Base-by-base conservation (phyloP, 2,888 invertebrate genomes). In the Magallana nippona region DNA sequence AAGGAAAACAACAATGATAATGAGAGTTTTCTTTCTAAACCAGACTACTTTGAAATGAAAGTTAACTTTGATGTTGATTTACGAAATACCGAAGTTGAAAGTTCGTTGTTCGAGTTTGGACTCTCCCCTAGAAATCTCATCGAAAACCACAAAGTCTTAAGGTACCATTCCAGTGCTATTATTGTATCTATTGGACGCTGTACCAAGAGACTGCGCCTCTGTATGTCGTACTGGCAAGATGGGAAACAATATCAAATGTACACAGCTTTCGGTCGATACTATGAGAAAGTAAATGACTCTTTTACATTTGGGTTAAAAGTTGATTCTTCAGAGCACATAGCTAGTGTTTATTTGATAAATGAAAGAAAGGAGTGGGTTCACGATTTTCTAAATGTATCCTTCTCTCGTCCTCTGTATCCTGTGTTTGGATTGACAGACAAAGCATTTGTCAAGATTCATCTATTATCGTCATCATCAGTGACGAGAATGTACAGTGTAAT, bases 401-500 rank as follows among this genome's bases (percentile, higher is more conserved):
- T 79, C 19, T 1, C 56, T n/a, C 55, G 19, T 15, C 79, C 79
- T 13, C 55, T 79, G 13, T 79, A 55, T 55, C 79, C 79, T 2
- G 55, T 79, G 22, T 44, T 79, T 55, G 79, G 79, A 79, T 3
- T 79, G 55, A 79, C 79, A 55, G 79, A 79, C n/a, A 79, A 19
- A 55, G 2, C 79, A 1, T 79, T 79, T 10, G 44, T 79, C 32
- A 79, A 79, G 11, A 55, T 55, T 8, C 32, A 55, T 13, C 79
- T 79, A 15, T 55, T 79, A 17, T 55, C 79, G 55, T n/a, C 44
- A 55, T 15, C 32, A 55, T 5, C 15, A 44, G 55, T 79, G 8
- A 44, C 79, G 1, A 79, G 11, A 15, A n/a, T 19, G 5, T 79
- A 79, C 19, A 79, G 19, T 0, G 19, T 79, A n/a, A 17, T 79